Percentiles rank a stretch among this genome's conserved stretches.
Evolutionary conservation across 2,797 vertebrate species (phyloP).

Genomic region (Epinephelus coioides): DNA sequence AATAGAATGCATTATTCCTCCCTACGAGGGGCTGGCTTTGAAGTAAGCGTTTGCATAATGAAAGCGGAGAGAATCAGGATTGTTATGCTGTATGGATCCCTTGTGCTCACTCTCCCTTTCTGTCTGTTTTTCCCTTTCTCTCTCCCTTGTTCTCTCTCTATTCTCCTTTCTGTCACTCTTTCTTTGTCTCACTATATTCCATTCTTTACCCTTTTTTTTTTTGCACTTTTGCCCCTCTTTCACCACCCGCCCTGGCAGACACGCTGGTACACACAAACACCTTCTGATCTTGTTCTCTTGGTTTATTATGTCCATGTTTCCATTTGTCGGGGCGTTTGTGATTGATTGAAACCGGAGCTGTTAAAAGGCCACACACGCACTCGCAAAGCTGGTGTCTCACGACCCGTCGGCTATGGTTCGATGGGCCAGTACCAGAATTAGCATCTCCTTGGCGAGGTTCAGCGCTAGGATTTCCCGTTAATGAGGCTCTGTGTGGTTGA

Average conservation of each 20-base stretch:
- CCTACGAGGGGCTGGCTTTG: conserved; percentile 80
- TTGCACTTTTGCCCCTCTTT: conserved; percentile 41
- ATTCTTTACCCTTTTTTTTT: conserved; percentile 7
- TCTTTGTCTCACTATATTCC: conserved; percentile 41
- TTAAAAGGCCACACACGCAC: conserved; percentile 78
- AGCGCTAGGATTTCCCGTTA: conserved; percentile 82
- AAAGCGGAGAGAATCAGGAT: conserved; percentile 78
- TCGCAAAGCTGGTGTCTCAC: conserved; percentile 60
- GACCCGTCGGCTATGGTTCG: conserved; percentile 69
- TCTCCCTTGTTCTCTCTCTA: conserved; percentile 27
- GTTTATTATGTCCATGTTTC: conserved; percentile 78
- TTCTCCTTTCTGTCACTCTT: conserved; percentile 56
- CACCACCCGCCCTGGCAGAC: conserved; percentile 25
- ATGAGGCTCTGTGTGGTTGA: conserved; percentile 77
- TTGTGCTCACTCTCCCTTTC: conserved; percentile 53
- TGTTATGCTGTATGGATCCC: conserved; percentile 74
- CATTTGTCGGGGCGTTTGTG: conserved; percentile 68
- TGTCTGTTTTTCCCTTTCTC: conserved; percentile 46
- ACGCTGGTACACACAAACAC: conserved; percentile 55
- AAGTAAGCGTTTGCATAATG: conserved; percentile 84
- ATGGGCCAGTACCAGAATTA: conserved; percentile 81
- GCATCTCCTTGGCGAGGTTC: conserved; percentile 71
- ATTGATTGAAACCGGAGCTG: conserved; percentile 82
- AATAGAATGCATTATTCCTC: conserved; percentile 83
- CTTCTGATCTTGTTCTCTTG: conserved; percentile 71